A percentile compares a stretch with the other conserved stretches of the same genome.
Conservation (phyloP, 92 coral and sea anemone species). For the Muricea muricata region DNA sequence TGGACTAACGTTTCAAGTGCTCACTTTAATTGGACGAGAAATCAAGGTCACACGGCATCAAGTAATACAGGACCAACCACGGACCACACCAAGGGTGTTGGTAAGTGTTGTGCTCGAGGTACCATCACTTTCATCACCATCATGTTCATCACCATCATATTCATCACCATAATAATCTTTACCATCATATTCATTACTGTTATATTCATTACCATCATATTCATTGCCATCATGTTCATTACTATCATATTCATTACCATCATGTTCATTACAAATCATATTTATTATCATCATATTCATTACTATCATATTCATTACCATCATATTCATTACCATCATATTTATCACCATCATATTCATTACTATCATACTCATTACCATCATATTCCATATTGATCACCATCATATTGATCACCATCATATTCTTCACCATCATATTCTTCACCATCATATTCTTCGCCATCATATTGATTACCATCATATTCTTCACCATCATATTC, state of each 20-base stretch:
- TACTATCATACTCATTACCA: not conserved
- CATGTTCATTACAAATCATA: too few relatives aligned
- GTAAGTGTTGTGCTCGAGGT: constrained; percentile 42
- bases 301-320: too few relatives aligned
- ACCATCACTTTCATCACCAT: not conserved
- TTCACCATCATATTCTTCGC: too few relatives aligned
- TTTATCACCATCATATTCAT: too few relatives aligned
- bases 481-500: too few relatives aligned
- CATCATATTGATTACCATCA: too few relatives aligned
- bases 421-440: too few relatives aligned
- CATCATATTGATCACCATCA: too few relatives aligned
- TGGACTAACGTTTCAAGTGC: constrained; percentile 85
- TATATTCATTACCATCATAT: not conserved
- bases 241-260: too few relatives aligned
- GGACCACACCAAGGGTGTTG: constrained; percentile 92
- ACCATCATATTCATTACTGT: not conserved
- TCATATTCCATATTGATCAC: not conserved
- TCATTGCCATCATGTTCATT: too few relatives aligned
- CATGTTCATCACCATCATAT: not conserved
- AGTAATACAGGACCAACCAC: constrained; percentile 78
- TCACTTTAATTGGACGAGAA: constrained; percentile 90
- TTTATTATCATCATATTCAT: too few relatives aligned
- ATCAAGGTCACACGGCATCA: constrained; percentile 87
- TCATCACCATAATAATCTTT: not conserved
- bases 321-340: too few relatives aligned